Evolutionary conservation across 2,797 vertebrate species (phyloP), one percentile per base, ranked within the genome.

Genomic region (Artibeus jamaicensis): DNA sequence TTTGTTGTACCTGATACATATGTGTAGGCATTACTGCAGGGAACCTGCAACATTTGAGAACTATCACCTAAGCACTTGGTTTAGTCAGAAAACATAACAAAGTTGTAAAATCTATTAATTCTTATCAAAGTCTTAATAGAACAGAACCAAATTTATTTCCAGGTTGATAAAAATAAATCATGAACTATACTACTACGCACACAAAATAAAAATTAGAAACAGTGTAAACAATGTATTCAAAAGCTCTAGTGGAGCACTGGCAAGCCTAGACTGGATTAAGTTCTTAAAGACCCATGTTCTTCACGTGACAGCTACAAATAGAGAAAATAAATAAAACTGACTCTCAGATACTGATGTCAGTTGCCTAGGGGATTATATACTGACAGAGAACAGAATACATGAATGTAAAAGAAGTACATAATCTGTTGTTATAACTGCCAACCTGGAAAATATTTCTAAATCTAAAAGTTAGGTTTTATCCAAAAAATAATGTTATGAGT

Each of bases 141-240:
- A 92, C 46, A 81, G 14, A 96, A 92, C 26, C 67, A 92, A 74
- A 32, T 65, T 89, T 91, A 89, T 62, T 95, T 95, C 62, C 68
- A 82, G 24, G 34, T 16, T 96, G 39, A 88, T 79, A 95, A 34
- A 90, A 86, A 85, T 91, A 92, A 92, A 87, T 84, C 46, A 78
- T 44, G 39, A 71, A 46, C 42, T 68, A 68, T 37, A 82, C 57
- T 76, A 71, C 39, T 67, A 34, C 71, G 67, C 67, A 24, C 39
- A 86, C 19, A 96, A 85, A 94, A 95, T 79, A 74, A 89, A 94
- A 85, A 93, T 15, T n/a, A 85, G 18, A 59, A 89, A 86, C 70
- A 85, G 76, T 21, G 4, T 32, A 94, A 65, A 68, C 9, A 67
- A 86, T 32, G 42, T 6, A 85, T 24, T 87, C 22, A 73, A 65